A percentile compares a stretch with the other conserved stretches of the same genome.
Evolutionary conservation across 2,113 vertebrate species (phyloP).

Genomic region (Colius striatus): DNA sequence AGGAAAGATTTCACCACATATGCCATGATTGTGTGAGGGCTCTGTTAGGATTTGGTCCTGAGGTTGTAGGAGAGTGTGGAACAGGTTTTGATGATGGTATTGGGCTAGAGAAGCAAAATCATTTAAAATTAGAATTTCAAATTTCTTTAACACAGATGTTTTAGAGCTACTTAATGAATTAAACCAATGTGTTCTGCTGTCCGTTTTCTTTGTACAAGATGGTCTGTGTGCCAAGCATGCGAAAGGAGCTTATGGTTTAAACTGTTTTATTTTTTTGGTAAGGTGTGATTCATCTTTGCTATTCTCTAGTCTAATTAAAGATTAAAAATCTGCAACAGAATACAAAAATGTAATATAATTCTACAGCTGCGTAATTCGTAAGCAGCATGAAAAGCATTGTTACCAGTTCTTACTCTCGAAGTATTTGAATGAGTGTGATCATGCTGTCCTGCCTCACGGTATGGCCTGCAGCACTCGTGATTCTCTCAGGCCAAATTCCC

Average conservation of each 20-base stretch:
- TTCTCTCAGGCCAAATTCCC: background rate
- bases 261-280: background rate
- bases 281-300: conserved; percentile 43
- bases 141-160: background rate
- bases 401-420: background rate
- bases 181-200: background rate
- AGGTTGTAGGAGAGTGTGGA: background rate
- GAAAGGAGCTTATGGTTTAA: background rate
- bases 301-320: conserved; percentile 55
- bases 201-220: background rate
- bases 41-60: background rate
- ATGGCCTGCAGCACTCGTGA: background rate
- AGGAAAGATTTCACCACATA: background rate
- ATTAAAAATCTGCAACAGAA: conserved; percentile 31
- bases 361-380: background rate
- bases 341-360: background rate
- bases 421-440: background rate
- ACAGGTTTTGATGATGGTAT: background rate
- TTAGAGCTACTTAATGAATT: background rate
- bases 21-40: background rate
- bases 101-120: background rate
- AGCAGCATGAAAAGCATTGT: background rate
- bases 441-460: background rate
- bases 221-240: background rate
- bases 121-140: background rate